These are phyloP conservation scores for Holotrichia oblita DNA, from an alignment of 1,140 invertebrate genomes.

Conservation along the genomic window DNA sequence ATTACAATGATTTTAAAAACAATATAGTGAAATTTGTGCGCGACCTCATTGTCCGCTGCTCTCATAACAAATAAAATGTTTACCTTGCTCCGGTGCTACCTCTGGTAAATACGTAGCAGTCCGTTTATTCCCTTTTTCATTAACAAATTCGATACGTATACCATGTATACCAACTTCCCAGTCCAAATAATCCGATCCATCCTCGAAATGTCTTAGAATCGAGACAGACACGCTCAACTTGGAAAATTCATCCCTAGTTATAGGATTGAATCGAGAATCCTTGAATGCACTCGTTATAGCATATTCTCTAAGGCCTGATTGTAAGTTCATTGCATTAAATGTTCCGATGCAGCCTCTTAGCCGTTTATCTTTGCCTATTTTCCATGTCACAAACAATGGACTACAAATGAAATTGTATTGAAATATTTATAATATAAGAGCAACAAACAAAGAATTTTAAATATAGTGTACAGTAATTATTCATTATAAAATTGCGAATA, in stretches of 20 bases:
- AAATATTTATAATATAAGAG: not conserved
- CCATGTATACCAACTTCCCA: conserved; percentile 98
- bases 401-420: conserved; percentile 70
- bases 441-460: conserved; percentile 20
- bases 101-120: conserved; percentile 98
- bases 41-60: not conserved
- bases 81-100: conserved; percentile 97
- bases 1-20: not conserved
- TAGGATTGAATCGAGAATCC: conserved; percentile 96
- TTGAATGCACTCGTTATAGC: conserved; percentile 97
- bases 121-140: conserved; percentile 93
- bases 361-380: conserved; percentile 91
- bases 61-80: conserved; percentile 37
- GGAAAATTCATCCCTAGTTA: conserved; percentile 92
- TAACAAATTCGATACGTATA: conserved; percentile 97
- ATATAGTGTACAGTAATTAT: not conserved
- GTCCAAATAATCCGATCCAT: conserved; percentile 93
- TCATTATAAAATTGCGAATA: not conserved
- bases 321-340: conserved; percentile 94
- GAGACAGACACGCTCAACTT: conserved; percentile 95
- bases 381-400: conserved; percentile 99
- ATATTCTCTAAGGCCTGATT: conserved; percentile 94
- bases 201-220: conserved; percentile 94
- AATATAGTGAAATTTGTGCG: not conserved
- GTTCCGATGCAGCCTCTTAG: conserved; percentile 95